Evolutionary conservation across 2,113 vertebrate species (phyloP), one percentile per base, ranked within the genome.

Genomic region (Oncorhynchus kisutch): DNA sequence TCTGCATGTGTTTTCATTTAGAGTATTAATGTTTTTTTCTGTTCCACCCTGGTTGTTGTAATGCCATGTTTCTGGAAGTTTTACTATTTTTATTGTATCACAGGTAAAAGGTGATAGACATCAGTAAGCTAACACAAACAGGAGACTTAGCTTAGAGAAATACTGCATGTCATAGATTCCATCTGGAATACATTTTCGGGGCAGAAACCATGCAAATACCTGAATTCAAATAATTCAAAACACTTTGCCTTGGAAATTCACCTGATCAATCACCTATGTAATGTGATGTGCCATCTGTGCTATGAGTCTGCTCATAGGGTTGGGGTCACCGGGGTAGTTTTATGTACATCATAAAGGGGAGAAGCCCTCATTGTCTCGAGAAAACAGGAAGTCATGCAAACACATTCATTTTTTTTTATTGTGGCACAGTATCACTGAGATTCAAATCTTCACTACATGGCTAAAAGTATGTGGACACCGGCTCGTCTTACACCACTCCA

Each of bases 1-100:
- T 39, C 2, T 54, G 75, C 86, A 91, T 25, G 45, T 39, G 85
- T 87, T 91, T 88, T 91, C 85, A 86, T 88, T 90, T 85, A 87
- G 82, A 75, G 78, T 68, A 78, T 86, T 73, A 72, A 82, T 83
- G 75, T 67, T 67, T 22, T 9, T 75, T 74, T 79, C 22, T 75
- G 73, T 75, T 45, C 20, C 31, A 20, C 34, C 9, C 67, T n/a
- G 34, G 59, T n/a, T 60, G 16, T 51, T 51, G 3, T 13, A 51
- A 51, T 11, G 11, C 9, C 49, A 51, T 51, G 59, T n/a, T 60
- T 20, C 49, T 60, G n/a, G 59, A 22, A 22, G 18, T n/a, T n/a
- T 60, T 5, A 39, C 39, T 39, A 39, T 9, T 20, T 20, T 60
- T n/a, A 22, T n/a, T 9, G 2, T n/a, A 60, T 60, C 59, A 60